Base-by-base conservation (phyloP, 2,797 vertebrate species). In the Phalloptychus januarius region DNA sequence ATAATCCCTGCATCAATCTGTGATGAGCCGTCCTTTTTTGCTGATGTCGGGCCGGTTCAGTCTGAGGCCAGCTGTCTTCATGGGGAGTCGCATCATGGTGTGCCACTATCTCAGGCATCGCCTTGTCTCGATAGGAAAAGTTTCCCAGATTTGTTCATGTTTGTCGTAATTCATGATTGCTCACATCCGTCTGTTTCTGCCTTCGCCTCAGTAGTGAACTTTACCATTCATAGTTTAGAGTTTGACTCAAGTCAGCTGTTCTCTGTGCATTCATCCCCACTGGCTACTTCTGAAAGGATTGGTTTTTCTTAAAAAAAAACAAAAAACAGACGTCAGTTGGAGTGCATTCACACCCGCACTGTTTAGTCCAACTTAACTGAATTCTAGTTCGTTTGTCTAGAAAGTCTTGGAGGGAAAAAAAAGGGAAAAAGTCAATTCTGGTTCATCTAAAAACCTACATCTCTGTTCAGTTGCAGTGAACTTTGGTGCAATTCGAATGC, bases 1-100 rank as follows among this genome's bases (percentile, higher is more conserved):
- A 84, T 94, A 94, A 93, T 93, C 92, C 89, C 78, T 86, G 74
- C 80, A 42, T 77, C 93, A 92, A 94, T 93, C 90, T 91, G 83
- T 85, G 87, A 77, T 83, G 90, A 92, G 88, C 90, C 52, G n/a
- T 70, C 83, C 38, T 13, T 40, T 67, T 84, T 76, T 86, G 86
- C 87, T 90, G 89, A 85, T 87, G 78, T 79, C 83, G 82, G 85
- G 76, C 74, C 82, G 80, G 86, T 83, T 92, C 71, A 88, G 72
- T 78, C 72, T 52, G 52, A 56, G 80, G 80, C 72, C 82, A 87
- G 70, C 65, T 81, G 80, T 54, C 74, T 65, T 78, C 73, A 31
- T 69, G 36, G 77, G 46, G 38, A 76, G 33, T 84, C 79, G 81
- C 42, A 44, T 76, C 69, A 65, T 73, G 54, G 58, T 86, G 33